Base-by-base conservation (phyloP, 2,113 vertebrate genomes). In the Monopterus albus region DNA sequence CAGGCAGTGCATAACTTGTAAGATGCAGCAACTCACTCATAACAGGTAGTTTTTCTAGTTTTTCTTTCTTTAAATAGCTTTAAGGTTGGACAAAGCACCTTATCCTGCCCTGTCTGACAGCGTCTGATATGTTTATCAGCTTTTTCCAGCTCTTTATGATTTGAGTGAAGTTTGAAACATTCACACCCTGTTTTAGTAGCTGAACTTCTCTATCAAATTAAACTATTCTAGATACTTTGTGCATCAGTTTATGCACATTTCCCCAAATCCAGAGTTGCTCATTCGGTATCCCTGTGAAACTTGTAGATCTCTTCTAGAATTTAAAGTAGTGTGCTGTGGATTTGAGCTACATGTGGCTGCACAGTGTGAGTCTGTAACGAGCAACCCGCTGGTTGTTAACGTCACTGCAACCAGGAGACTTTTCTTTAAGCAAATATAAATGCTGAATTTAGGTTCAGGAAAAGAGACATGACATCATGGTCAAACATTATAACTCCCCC, bases 401-500 rank as follows among this genome's bases (percentile, higher is more conserved):
- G 2, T 51, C 26, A 14, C 26, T 18, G 39, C 3, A 23, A 36
- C 42, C 10, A 20, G 4, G 7, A 49, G 38, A 33, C 17, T 23
- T 42, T 49, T 52, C 13, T 52, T 76, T 4, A 10, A 67, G 57
- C 35, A 65, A 71, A 35, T 42, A 14, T 28, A 36, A 33, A 70
- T 29, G 47, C 50, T 18, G 18, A 20, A 57, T 74, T 67, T 31
- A 72, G n/a, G n/a, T 63, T 47, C 55, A 76, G 67, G 29, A 61
- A 52, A 36, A n/a, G 0, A 53, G 6, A 31, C 29, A 15, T 79
- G 67, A 71, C 12, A 21, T 86, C 55, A 65, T 21, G 2, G 14
- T 29, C 6, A 21, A 20, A 46, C 3, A 2, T 59, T 3, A 60
- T n/a, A 12, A 23, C 14, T 23, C 40, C 11, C 20, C 20, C 15